Conservation (phyloP, 2,888 invertebrate genomes). For the Helicoverpa assulta region DNA sequence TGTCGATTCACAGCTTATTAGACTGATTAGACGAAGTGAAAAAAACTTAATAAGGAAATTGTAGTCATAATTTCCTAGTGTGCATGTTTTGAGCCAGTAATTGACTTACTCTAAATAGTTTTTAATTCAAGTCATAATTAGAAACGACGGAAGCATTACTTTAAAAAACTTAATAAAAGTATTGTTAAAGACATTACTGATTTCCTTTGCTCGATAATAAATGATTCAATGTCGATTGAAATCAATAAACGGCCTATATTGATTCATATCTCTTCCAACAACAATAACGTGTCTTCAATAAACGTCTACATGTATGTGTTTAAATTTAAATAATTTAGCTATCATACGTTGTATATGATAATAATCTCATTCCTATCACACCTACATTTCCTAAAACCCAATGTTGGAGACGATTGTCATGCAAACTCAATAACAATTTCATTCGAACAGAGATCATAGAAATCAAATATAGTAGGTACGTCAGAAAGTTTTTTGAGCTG, state of each 20-base stretch:
- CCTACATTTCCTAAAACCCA: conserved; percentile 24
- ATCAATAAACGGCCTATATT: conserved; percentile 32
- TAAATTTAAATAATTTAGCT: conserved; percentile 58
- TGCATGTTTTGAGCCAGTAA: neutral
- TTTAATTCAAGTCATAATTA: neutral
- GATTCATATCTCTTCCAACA: conserved; percentile 29
- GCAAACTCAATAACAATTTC: conserved; percentile 23
- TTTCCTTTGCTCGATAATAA: conserved; percentile 18
- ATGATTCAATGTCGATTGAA: conserved; percentile 32
- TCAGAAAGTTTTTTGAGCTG: neutral
- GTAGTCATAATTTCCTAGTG: neutral
- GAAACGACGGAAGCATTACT: neutral
- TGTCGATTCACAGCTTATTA: conserved; percentile 31
- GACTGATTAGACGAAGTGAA: conserved; percentile 13
- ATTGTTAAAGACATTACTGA: neutral
- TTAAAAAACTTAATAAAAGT: neutral
- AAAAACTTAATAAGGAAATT: conserved; percentile 7
- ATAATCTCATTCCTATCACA: conserved; percentile 48
- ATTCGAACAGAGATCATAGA: conserved; percentile 26
- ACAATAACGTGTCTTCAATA: conserved; percentile 37
- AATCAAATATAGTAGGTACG: conserved; percentile 18
- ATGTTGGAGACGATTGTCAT: conserved; percentile 28
- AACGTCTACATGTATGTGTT: conserved; percentile 43
- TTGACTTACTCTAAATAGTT: neutral
- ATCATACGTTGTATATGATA: conserved; percentile 19